A percentile compares a stretch with the other conserved stretches of the same genome.
phyloP scores from a whole-genome alignment of 1,140 invertebrate genomes.

The Macrobrachium rosenbergii region DNA sequence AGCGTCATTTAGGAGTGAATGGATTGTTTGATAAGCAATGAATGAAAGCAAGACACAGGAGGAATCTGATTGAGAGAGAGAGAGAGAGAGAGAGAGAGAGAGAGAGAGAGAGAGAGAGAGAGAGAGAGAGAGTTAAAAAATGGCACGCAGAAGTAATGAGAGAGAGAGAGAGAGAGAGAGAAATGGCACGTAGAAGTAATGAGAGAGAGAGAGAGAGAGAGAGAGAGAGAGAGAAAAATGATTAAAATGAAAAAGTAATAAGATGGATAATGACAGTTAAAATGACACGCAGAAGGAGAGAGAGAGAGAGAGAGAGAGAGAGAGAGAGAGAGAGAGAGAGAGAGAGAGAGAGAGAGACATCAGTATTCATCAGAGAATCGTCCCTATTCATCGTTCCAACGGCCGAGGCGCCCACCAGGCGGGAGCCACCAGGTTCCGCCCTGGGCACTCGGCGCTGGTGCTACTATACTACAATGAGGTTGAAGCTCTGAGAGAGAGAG shows the following conservation, averaged over 20 bases:
- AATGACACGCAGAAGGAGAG: too few relatives aligned
- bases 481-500: too few relatives aligned
- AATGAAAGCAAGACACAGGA: neutral
- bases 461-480: too few relatives aligned
- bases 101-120: neutral
- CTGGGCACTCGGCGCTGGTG: too few relatives aligned
- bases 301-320: constrained; percentile 1
- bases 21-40: neutral
- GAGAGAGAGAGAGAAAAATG: neutral
- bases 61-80: neutral
- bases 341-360: neutral
- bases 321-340: neutral
- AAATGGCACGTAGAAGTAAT: too few relatives aligned
- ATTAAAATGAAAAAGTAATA: neutral
- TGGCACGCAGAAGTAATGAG: neutral
- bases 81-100: constrained; percentile 8
- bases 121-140: neutral
- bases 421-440: too few relatives aligned
- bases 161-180: neutral
- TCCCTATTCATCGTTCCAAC: too few relatives aligned
- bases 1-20: neutral
- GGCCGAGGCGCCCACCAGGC: too few relatives aligned
- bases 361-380: too few relatives aligned
- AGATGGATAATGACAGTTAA: neutral
- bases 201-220: neutral